Base-by-base conservation (phyloP, 2,888 invertebrate genomes). In the Phortica okadai region DNA sequence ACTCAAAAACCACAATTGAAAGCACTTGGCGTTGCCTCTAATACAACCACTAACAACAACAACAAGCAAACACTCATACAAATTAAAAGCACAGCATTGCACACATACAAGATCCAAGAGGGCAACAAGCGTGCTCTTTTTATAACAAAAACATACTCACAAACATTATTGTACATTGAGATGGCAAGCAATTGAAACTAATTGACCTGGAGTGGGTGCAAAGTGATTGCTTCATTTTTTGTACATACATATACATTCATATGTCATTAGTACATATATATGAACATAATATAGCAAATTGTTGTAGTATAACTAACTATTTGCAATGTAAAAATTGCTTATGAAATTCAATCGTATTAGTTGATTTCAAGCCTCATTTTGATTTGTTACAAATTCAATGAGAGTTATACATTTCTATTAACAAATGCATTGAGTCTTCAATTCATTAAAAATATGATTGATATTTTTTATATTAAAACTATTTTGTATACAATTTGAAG, bases 181-280 rank as follows among this genome's bases (percentile, higher is more conserved):
- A 21, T 69, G 21, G 33, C 69, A 45, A 78, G 79, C 82, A 84
- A 84, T 84, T 84, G 84, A 84, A 80, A 79, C 82, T 83, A 83
- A 84, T 84, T 84, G 83, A 80, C 79, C 77, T 74, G 80, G 79
- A 82, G 83, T 80, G 81, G 80, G 79, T 81, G 82, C 69, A 69
- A 80, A 81, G 78, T 79, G 79, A 80, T 83, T 73, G 45, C 11
- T 45, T 45, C 41, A 45, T 42, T 45, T 70, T n/a, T 5, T 45
- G 45, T 67, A 67, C 33, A 10, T 10, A 44, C 42, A 67, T 41
- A 14, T 41, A 16, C 41, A 16, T 42, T 44, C 59, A 59, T 59
- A 14, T 59, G 33, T 5, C 33, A 33, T 33, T 33, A 4, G 33
- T 33, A 33, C 33, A 33, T 33, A 33, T 33, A 33, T 5, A 33